A percentile compares a stretch with the other conserved stretches of the same genome.
Evolutionary conservation across 2,797 vertebrate species (phyloP).

Genomic region (Lutjanus campechanus): DNA sequence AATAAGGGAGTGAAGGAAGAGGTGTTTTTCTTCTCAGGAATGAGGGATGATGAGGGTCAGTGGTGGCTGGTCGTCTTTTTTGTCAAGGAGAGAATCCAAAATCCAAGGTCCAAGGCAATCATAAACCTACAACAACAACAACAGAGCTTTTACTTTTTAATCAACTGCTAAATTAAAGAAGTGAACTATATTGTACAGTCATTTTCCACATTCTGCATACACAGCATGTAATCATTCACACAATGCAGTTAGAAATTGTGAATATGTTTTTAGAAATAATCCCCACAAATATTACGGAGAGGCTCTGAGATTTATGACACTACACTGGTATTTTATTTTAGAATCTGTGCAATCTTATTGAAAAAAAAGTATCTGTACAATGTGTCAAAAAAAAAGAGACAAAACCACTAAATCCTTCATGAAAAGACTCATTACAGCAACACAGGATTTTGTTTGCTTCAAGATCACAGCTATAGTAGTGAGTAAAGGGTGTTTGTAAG

Average conservation of each 20-base stretch:
- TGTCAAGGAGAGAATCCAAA: no score
- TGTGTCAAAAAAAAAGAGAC: background rate
- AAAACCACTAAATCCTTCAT: background rate
- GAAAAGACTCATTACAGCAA: background rate
- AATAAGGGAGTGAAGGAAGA: no score
- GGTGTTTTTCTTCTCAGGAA: no score
- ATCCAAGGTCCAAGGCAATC: no score
- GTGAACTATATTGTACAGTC: no score
- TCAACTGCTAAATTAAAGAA: no score
- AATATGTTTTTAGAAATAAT: background rate
- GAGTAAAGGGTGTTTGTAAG: conserved; percentile 17
- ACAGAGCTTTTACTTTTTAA: no score
- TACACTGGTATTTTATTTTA: background rate
- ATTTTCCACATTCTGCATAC: background rate
- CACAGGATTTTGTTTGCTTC: background rate
- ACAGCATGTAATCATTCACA: background rate
- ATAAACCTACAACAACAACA: no score
- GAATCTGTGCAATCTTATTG: background rate
- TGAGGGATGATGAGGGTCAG: no score
- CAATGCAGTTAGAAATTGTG: background rate
- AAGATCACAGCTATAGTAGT: conserved; percentile 4
- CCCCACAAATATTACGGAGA: background rate
- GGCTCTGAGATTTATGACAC: background rate
- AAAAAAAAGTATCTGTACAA: background rate
- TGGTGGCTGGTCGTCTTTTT: no score